Percentiles rank a stretch among this genome's conserved stretches.
Conservation (phyloP, 2,113 vertebrate species). For the Ardeotis arabs region DNA sequence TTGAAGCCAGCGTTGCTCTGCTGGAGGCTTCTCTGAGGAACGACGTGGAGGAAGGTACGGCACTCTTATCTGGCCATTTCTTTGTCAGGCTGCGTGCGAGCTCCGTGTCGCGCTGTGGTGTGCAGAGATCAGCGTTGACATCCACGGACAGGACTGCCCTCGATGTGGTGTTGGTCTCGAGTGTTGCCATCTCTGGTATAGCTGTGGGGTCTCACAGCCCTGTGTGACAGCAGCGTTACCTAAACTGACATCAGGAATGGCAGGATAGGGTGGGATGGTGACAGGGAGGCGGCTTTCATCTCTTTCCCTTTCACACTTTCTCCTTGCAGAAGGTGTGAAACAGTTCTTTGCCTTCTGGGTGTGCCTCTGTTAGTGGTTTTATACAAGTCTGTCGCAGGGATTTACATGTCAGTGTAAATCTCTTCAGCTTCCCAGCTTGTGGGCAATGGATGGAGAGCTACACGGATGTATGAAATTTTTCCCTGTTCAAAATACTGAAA, state of each 20-base stretch:
- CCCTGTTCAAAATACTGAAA: neutral
- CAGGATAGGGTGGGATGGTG: too few relatives aligned
- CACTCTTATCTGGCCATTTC: neutral
- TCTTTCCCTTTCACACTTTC: neutral
- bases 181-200: neutral
- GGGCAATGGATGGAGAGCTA: neutral
- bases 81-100: neutral
- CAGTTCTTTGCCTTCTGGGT: neutral
- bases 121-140: neutral
- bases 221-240: neutral
- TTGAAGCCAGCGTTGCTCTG: constrained; percentile 90
- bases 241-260: neutral
- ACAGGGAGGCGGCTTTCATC: neutral
- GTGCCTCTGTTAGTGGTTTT: neutral
- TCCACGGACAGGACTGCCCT: neutral
- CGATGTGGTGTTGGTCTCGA: neutral
- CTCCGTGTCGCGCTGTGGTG: neutral
- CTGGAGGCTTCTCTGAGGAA: constrained; percentile 94
- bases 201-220: neutral
- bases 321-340: constrained; percentile 9
- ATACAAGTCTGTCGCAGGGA: neutral
- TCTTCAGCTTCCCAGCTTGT: neutral
- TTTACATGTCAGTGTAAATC: constrained; percentile 23
- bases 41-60: constrained; percentile 91
- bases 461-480: neutral